Conservation (phyloP, 2,797 vertebrate genomes). For the Channallabes apus region DNA sequence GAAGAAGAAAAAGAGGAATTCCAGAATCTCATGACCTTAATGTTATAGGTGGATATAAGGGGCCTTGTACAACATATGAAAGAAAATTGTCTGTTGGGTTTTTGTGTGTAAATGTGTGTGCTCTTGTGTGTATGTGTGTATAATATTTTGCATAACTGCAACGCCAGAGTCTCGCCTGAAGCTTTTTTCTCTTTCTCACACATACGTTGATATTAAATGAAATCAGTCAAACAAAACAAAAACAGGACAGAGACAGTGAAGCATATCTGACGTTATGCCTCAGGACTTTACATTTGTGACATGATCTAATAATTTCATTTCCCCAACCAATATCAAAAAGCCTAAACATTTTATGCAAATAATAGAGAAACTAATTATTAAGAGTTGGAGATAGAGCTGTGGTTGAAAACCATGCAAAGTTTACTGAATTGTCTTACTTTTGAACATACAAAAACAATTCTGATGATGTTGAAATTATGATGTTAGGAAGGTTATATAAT, state of each 20-base stretch:
- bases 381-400: neutral
- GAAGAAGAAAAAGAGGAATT: too few relatives aligned
- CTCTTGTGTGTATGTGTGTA: neutral
- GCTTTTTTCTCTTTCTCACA: conserved; percentile 13
- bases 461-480: neutral
- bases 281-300: conserved; percentile 13
- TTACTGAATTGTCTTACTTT: neutral
- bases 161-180: conserved; percentile 8
- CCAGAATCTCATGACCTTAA: too few relatives aligned
- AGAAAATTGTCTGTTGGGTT: neutral
- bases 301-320: conserved; percentile 29
- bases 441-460: neutral
- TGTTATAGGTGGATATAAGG: too few relatives aligned
- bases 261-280: conserved; percentile 15
- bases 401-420: neutral
- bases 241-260: conserved; percentile 12
- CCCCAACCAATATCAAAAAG: conserved; percentile 6
- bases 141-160: conserved; percentile 15
- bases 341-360: conserved; percentile 13
- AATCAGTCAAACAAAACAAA: conserved; percentile 29
- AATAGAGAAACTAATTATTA: neutral
- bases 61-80: neutral
- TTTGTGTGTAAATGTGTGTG: neutral
- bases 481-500: neutral
- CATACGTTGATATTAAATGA: conserved; percentile 24